Evolutionary conservation across 2,888 invertebrate genomes (phyloP).

Genomic region (Tenodera sinensis): DNA sequence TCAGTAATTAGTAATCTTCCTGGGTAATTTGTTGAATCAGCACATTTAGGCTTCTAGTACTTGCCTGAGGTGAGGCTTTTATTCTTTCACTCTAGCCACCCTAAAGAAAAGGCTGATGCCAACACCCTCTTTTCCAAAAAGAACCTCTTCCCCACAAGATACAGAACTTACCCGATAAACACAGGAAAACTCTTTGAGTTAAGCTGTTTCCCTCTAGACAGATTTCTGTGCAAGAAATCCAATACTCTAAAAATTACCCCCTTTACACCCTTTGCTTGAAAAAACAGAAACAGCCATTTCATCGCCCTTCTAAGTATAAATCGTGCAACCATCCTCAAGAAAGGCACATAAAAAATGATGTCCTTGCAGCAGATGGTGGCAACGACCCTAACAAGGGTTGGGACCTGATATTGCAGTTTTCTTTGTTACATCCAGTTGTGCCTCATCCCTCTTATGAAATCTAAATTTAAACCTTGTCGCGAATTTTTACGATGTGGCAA

Average conservation of each 20-base stretch:
- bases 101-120: too few species aligned
- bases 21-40: too few species aligned
- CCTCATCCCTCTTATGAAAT: not conserved
- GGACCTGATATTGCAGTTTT: not conserved
- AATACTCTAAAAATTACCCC: conserved; percentile 21
- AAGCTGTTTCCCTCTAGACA: not conserved
- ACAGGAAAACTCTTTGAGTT: not conserved
- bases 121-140: too few species aligned
- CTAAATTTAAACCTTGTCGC: conserved; percentile 9
- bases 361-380: not conserved
- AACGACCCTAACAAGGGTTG: not conserved
- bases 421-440: not conserved
- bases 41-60: too few species aligned
- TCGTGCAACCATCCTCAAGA: conserved; percentile 2
- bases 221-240: not conserved
- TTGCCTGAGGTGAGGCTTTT: too few species aligned
- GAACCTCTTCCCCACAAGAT: not conserved
- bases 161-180: not conserved
- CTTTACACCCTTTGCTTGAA: not conserved
- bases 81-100: too few species aligned
- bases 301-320: conserved; percentile 10
- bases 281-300: conserved; percentile 20
- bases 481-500: conserved; percentile 3
- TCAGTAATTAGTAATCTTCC: too few species aligned
- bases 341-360: not conserved